These are phyloP conservation scores for Panurus biarmicus DNA, from an alignment of 2,113 vertebrate genomes.

Conservation along the genomic window DNA sequence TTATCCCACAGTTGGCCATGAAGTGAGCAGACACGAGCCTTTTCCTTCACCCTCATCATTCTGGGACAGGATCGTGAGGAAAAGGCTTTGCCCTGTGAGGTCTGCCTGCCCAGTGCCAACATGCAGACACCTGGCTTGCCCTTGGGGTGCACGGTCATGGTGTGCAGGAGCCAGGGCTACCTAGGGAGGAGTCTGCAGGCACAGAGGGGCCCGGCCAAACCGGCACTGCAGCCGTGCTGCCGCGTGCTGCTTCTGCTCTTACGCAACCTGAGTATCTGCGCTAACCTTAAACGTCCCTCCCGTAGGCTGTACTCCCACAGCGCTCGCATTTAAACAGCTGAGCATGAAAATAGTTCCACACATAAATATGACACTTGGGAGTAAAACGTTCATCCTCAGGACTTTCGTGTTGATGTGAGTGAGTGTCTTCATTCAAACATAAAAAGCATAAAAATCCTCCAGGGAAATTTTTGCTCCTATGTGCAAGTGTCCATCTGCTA, in stretches of 20 bases:
- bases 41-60: not conserved
- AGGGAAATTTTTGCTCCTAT: not conserved
- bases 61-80: not conserved
- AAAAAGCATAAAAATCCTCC: not conserved
- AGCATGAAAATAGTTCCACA: not conserved
- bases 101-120: not conserved
- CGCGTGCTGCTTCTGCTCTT: not conserved
- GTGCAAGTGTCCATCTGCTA: not conserved
- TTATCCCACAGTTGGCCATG: not conserved
- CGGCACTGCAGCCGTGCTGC: not conserved
- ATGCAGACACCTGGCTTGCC: not conserved
- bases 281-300: not conserved
- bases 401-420: not conserved
- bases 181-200: not conserved
- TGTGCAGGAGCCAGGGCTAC: not conserved
- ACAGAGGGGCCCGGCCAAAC: not conserved
- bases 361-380: constrained; percentile 20
- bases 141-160: not conserved
- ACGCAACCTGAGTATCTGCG: not conserved
- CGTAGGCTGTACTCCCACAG: not conserved
- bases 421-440: constrained; percentile 10
- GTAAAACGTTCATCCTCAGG: not conserved
- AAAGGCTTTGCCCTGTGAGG: not conserved
- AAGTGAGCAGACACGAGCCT: not conserved
- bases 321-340: not conserved